Base-by-base conservation (phyloP, 1,140 invertebrate genomes). In the Cardiocondyla obscurior region DNA sequence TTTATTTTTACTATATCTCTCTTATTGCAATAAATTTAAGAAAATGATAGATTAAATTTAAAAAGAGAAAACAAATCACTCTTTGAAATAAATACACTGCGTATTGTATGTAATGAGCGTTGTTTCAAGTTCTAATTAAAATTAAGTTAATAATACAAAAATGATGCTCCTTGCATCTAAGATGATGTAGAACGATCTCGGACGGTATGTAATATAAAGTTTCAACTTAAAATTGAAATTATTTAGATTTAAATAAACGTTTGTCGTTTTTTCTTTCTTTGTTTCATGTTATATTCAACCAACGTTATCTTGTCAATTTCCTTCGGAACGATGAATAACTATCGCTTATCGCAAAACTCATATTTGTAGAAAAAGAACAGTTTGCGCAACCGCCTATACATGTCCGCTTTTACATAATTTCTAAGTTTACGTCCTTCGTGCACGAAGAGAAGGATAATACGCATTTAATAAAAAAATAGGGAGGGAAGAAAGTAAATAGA, bases 401-500 rank as follows among this genome's bases (percentile, higher is more conserved):
- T 28, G 22, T 28, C 28, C 8, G 30, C 3, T 14, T n/a, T 67
- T 30, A 67, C 33, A 14, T 77, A 79, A 25, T 19, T 22, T 65
- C 44, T 53, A 79, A 53, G 6, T 53, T 53, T 30, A 25, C 28
- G 36, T 69, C 25, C 33, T n/a, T 79, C n/a, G n/a, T 53, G 12
- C 58, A 51, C 58, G 33, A 46, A 30, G 49, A 25, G n/a, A 65
- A 64, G 25, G 49, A 19, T 14, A 28, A 7, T 46, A 39, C 14
- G 19, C 42, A 67, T 39, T 69, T 5, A 51, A 12, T 79, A 55
- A 46, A 67, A 67, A 67, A 67, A n/a, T n/a, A n/a, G n/a, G n/a
- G 16, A 79, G 46, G 36, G 62, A 79, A 79, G 46, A 79, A 79
- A 79, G 25, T 69, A 79, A 79, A 49, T 19, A 39, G 33, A 14